A percentile compares a stretch with the other conserved stretches of the same genome.
Conservation (phyloP, 2,888 invertebrate species). For the Luperina nickerlii region DNA sequence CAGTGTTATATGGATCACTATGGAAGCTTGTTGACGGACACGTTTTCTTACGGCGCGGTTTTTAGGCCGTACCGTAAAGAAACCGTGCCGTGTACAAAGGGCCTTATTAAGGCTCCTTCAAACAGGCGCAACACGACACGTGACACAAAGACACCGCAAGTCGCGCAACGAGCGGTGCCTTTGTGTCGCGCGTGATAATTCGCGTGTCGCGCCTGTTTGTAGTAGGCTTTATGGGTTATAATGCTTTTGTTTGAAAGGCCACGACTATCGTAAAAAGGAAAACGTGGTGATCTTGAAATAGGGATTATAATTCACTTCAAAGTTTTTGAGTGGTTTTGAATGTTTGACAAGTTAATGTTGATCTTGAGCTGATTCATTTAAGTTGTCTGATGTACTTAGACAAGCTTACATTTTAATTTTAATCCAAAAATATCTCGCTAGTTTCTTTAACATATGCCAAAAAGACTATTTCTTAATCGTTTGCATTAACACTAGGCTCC, state of each 20-base stretch:
- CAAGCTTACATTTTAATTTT: not conserved
- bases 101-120: not conserved
- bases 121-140: too few relatives aligned
- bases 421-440: not conserved
- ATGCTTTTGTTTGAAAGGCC: slow-evolving; percentile 24
- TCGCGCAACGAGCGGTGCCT: too few relatives aligned
- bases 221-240: not conserved
- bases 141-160: too few relatives aligned
- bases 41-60: too few relatives aligned
- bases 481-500: not conserved
- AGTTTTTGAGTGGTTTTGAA: slow-evolving; percentile 17
- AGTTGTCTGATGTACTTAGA: not conserved
- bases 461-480: not conserved
- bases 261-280: slow-evolving; percentile 42
- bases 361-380: slow-evolving; percentile 4
- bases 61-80: too few relatives aligned
- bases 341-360: slow-evolving; percentile 8
- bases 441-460: not conserved
- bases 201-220: too few relatives aligned
- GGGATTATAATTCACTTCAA: slow-evolving; percentile 4
- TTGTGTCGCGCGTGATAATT: too few relatives aligned
- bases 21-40: too few relatives aligned
- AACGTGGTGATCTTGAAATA: slow-evolving; percentile 9
- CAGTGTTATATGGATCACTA: too few relatives aligned
- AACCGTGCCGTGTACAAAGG: too few relatives aligned